phyloP scores from a whole-genome alignment of 2,888 invertebrate genomes.

The Osmoderma eremita region DNA sequence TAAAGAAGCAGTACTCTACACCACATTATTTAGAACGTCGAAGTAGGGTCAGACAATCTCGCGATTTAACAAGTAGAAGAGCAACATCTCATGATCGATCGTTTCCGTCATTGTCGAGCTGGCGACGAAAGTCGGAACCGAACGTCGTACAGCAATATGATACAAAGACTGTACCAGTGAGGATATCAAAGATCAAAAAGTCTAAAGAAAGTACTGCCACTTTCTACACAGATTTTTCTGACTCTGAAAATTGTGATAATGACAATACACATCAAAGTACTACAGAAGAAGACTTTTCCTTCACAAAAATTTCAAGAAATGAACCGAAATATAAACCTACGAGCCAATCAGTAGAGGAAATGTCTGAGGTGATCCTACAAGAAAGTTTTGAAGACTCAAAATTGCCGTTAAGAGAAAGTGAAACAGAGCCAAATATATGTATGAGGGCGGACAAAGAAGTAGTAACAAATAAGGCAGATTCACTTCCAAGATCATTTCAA shows the following conservation, averaged over 20 bases:
- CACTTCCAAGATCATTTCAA: slow-evolving; percentile 82
- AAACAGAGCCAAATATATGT: slow-evolving; percentile 66
- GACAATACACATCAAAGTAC: slow-evolving; percentile 44
- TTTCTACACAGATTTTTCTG: slow-evolving; percentile 75
- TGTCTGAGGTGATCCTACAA: slow-evolving; percentile 85
- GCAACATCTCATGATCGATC: slow-evolving; percentile 64
- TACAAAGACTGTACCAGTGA: slow-evolving; percentile 75
- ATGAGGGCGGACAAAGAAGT: slow-evolving; percentile 74
- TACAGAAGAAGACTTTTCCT: slow-evolving; percentile 67
- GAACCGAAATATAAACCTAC: slow-evolving; percentile 63
- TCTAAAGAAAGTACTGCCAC: slow-evolving; percentile 70
- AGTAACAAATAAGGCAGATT: slow-evolving; percentile 79
- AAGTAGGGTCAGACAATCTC: slow-evolving; percentile 72
- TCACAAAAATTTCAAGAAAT: slow-evolving; percentile 65
- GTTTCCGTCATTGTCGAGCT: slow-evolving; percentile 71
- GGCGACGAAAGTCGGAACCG: slow-evolving; percentile 79
- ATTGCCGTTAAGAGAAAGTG: slow-evolving; percentile 59
- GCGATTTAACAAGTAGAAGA: slow-evolving; percentile 62
- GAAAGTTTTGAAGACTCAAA: slow-evolving; percentile 79
- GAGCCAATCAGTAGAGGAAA: slow-evolving; percentile 71
- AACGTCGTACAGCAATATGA: slow-evolving; percentile 69
- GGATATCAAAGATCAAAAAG: slow-evolving; percentile 76
- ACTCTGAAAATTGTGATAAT: slow-evolving; percentile 67
- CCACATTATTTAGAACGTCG: slow-evolving; percentile 91
- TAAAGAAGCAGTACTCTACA: slow-evolving; percentile 81